These are phyloP conservation scores for Meriones psammophilus DNA, from an alignment of 2,797 vertebrate species.

Conservation along the genomic window DNA sequence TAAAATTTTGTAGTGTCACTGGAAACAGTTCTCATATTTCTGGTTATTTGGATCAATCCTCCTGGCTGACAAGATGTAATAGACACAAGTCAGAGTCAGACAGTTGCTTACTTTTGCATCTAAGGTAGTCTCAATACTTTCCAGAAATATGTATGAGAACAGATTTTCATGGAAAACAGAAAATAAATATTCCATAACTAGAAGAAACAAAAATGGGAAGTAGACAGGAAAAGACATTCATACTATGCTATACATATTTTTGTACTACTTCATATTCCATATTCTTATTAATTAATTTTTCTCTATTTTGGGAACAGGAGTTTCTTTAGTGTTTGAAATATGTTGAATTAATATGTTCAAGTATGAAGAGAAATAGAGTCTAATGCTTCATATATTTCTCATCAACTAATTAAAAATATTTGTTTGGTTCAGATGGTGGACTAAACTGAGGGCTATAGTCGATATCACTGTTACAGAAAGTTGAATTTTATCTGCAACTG, in stretches of 20 bases:
- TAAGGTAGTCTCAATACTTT: not conserved
- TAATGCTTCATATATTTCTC: conserved; percentile 21
- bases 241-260: not conserved
- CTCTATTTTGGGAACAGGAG: not conserved
- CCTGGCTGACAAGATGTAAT: not conserved
- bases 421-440: not conserved
- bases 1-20: not conserved
- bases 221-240: not conserved
- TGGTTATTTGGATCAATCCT: not conserved
- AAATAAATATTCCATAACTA: conserved; percentile 17
- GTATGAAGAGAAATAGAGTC: conserved; percentile 32
- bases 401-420: conserved; percentile 45
- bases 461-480: conserved; percentile 42
- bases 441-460: not conserved
- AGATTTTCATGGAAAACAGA: conserved; percentile 23
- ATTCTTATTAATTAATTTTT: conserved; percentile 24
- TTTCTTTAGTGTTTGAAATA: conserved; percentile 45
- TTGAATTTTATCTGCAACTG: conserved; percentile 44
- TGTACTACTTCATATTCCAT: conserved; percentile 41
- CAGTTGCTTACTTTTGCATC: conserved; percentile 7
- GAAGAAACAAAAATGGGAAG: conserved; percentile 1
- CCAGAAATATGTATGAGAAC: not conserved
- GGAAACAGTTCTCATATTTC: conserved; percentile 31
- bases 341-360: not conserved
- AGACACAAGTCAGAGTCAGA: not conserved